phyloP scores from a whole-genome alignment of 1,140 invertebrate species.

The Papilio machaon region DNA sequence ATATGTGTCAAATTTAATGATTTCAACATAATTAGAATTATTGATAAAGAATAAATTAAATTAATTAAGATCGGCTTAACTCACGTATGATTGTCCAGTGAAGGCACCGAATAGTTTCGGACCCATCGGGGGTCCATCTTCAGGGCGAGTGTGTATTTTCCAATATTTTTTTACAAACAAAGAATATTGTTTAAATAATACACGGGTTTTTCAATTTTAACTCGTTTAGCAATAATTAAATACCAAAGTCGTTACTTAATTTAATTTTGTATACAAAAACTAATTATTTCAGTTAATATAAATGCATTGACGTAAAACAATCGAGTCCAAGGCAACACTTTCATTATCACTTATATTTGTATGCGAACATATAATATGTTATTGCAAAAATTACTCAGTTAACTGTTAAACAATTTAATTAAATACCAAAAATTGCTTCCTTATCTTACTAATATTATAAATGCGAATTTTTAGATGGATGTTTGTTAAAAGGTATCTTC shows the following conservation, averaged over 20 bases:
- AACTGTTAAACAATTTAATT: not conserved
- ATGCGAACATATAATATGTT: not conserved
- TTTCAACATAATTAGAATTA: not conserved
- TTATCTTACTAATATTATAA: too few relatives aligned
- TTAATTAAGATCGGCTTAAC: too few relatives aligned
- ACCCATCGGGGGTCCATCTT: too few relatives aligned
- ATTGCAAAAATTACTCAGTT: not conserved
- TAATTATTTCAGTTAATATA: not conserved
- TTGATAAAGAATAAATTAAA: too few relatives aligned
- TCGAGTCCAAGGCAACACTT: not conserved
- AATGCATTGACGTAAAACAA: not conserved
- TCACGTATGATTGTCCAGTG: too few relatives aligned
- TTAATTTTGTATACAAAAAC: not conserved
- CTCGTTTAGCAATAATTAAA: not conserved
- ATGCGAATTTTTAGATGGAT: too few relatives aligned
- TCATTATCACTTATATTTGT: not conserved
- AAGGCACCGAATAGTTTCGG: too few relatives aligned
- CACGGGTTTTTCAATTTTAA: not conserved
- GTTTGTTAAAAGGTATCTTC: too few relatives aligned
- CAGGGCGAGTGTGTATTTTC: too few relatives aligned
- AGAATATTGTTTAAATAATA: too few relatives aligned
- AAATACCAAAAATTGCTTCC: too few relatives aligned
- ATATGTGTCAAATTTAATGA: not conserved
- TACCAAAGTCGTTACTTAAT: not conserved
- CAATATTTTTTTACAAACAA: too few relatives aligned